Conservation (phyloP, 2,888 invertebrate genomes). For the Iselma pallidipennis region DNA sequence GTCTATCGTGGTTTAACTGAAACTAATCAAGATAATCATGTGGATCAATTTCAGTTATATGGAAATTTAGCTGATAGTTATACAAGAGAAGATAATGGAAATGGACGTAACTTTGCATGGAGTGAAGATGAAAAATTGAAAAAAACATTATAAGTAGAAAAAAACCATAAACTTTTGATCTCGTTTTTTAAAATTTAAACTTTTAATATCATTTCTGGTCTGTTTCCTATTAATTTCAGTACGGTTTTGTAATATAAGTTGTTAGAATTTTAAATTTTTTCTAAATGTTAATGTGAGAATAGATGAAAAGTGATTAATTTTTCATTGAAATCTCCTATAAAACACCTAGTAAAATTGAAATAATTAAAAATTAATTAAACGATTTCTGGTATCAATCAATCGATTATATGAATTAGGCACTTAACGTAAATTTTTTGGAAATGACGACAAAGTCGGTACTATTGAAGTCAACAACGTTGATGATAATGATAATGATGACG, state of each 20-base stretch:
- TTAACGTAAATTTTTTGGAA: not conserved
- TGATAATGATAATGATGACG: not conserved
- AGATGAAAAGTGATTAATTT: not conserved
- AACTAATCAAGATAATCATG: slow-evolving; percentile 45
- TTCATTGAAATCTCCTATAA: not conserved
- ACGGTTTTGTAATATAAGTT: not conserved
- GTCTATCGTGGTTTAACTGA: slow-evolving; percentile 47
- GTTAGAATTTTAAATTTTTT: too few relatives aligned
- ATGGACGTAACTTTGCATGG: slow-evolving; percentile 55
- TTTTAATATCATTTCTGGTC: not conserved
- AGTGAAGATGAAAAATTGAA: slow-evolving; percentile 47
- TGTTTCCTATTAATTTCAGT: not conserved
- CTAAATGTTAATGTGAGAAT: too few relatives aligned
- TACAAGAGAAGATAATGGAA: slow-evolving; percentile 18
- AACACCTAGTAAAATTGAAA: too few relatives aligned
- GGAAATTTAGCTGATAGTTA: slow-evolving; percentile 31
- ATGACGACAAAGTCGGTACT: too few relatives aligned
- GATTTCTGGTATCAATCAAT: too few relatives aligned
- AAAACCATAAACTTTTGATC: too few relatives aligned
- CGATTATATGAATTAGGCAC: too few relatives aligned
- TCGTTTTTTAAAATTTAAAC: not conserved
- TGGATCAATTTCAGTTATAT: slow-evolving; percentile 37
- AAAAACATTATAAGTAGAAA: too few relatives aligned
- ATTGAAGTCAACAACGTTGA: not conserved
- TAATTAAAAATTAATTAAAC: too few relatives aligned